These are phyloP conservation scores for Hemichromis elongatus DNA, from an alignment of 2,113 vertebrate genomes.

Conservation along the genomic window DNA sequence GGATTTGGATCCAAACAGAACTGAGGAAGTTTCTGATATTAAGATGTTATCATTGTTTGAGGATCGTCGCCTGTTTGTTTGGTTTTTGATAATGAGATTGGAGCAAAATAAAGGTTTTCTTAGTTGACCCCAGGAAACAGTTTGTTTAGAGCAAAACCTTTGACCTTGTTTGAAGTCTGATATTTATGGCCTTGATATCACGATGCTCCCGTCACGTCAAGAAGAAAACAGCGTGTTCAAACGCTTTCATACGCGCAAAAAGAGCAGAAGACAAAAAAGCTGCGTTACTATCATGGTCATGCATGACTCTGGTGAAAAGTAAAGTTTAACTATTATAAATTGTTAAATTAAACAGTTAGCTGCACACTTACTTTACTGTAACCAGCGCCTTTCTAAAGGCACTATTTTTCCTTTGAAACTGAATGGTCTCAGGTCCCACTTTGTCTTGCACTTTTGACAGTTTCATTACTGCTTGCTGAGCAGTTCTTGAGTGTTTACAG, in stretches of 20 bases:
- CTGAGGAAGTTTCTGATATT: no score
- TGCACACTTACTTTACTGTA: neutral
- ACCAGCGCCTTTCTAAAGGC: neutral
- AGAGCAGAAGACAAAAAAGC: neutral
- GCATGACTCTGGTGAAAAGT: no score
- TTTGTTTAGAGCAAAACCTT: neutral
- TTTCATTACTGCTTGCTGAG: neutral
- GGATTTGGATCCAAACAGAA: neutral
- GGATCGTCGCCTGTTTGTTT: neutral
- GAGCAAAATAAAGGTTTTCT: neutral
- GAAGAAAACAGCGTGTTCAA: neutral
- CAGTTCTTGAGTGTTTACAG: neutral
- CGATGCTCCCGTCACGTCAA: neutral
- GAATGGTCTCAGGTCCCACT: neutral
- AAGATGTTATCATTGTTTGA: neutral
- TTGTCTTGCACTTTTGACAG: neutral
- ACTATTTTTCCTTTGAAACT: fast-evolving
- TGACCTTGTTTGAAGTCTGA: neutral
- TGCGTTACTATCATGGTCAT: neutral
- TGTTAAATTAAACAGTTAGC: neutral
- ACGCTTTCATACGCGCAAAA: neutral
- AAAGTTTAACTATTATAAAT: neutral
- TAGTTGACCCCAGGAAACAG: neutral
- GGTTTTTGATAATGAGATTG: neutral
- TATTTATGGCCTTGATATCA: neutral